Conservation (phyloP, 2,888 invertebrate genomes). For the Trissolcus brochymenae region DNA sequence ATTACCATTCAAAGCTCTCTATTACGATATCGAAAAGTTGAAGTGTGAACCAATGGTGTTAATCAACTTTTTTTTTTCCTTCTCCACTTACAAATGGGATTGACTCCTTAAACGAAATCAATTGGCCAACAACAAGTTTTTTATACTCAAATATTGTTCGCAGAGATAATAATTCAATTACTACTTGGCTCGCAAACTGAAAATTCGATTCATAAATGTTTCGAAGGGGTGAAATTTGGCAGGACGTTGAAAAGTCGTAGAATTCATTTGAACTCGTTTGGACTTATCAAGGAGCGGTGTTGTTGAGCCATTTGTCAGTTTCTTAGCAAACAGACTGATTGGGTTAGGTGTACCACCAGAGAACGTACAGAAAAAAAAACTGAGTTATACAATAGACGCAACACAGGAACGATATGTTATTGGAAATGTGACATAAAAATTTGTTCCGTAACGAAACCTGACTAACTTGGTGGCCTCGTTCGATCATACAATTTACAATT, state of each 20-base stretch:
- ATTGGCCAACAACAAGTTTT: conserved; percentile 36
- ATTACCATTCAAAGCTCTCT: no score
- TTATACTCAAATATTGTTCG: neutral
- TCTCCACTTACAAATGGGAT: conserved; percentile 12
- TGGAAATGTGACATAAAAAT: conserved; percentile 39
- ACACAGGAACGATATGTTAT: conserved; percentile 15
- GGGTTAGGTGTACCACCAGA: neutral
- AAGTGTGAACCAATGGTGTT: conserved; percentile 30
- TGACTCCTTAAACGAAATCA: conserved; percentile 19
- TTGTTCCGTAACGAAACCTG: conserved; percentile 39
- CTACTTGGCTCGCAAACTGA: neutral
- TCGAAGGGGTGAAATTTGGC: no score
- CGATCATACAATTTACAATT: conserved; percentile 52
- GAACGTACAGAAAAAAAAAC: conserved; percentile 7
- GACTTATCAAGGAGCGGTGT: no score
- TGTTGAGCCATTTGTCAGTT: no score
- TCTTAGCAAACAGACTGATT: neutral
- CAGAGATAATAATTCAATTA: neutral
- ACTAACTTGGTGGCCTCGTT: conserved; percentile 57
- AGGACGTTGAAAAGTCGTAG: no score
- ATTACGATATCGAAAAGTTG: neutral
- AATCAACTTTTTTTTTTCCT: conserved; percentile 36
- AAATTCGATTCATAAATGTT: neutral
- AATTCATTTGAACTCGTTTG: no score
- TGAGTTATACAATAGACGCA: conserved; percentile 12